Evolutionary conservation across 2,888 invertebrate species (phyloP).

Genomic region (Macrosiphum euphorbiae): DNA sequence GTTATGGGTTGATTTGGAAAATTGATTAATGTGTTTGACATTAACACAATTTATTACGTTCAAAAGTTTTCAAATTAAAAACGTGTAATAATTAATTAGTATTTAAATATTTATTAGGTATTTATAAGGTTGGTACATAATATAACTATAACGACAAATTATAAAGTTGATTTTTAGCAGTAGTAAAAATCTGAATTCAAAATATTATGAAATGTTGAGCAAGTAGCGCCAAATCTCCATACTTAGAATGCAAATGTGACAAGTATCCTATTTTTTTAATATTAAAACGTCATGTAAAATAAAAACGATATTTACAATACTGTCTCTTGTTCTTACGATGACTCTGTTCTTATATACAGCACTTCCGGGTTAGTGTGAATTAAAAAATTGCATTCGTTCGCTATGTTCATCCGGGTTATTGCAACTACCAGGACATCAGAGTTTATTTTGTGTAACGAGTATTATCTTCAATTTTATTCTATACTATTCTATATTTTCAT

Average conservation of each 20-base stretch:
- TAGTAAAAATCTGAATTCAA: neutral
- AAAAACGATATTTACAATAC: neutral
- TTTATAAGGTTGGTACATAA: neutral
- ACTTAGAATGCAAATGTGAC: neutral
- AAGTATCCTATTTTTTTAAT: neutral
- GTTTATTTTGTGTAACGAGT: neutral
- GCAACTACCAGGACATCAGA: neutral
- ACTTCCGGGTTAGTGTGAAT: neutral
- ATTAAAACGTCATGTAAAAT: neutral
- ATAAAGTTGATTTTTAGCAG: neutral
- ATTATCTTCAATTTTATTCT: neutral
- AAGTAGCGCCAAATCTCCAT: neutral
- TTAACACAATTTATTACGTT: neutral
- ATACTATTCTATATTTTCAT: neutral
- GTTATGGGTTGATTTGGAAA: neutral
- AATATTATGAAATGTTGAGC: neutral
- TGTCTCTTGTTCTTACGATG: neutral
- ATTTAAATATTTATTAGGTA: neutral
- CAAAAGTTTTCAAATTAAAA: slow-evolving; percentile 2
- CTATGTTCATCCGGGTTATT: neutral
- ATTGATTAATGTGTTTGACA: neutral
- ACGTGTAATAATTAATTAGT: neutral
- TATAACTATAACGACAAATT: neutral
- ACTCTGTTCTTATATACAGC: neutral
- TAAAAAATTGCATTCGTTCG: neutral